These are phyloP conservation scores for Eospalax fontanierii DNA, from an alignment of 2,797 vertebrate genomes.

Conservation along the genomic window DNA sequence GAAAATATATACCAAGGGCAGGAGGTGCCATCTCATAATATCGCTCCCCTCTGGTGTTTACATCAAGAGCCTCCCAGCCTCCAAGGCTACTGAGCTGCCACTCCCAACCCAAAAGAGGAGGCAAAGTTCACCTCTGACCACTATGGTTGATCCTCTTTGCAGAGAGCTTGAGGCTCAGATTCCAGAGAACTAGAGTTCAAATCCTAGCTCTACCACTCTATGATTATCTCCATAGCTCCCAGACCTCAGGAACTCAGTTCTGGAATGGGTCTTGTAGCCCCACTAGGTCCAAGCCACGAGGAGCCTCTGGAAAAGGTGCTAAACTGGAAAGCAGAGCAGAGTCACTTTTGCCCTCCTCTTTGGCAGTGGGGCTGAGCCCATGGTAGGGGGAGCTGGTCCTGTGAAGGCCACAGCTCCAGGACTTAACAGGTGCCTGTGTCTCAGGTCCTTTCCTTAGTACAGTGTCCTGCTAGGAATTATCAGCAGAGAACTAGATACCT, in stretches of 20 bases:
- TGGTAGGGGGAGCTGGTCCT: neutral
- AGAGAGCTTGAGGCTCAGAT: neutral
- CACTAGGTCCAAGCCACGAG: neutral
- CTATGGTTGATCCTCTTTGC: neutral
- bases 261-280: neutral
- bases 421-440: no score
- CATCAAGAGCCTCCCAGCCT: neutral
- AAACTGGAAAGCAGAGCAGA: neutral
- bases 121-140: neutral
- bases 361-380: neutral
- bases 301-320: neutral
- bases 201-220: neutral
- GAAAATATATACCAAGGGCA: neutral
- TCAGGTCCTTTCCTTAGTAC: neutral
- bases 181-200: accelerated
- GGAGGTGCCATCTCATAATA: neutral
- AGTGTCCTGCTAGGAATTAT: neutral
- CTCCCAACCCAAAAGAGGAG: accelerated
- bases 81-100: neutral
- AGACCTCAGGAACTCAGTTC: neutral
- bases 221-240: neutral
- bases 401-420: neutral
- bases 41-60: neutral
- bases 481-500: neutral
- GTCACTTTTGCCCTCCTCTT: no score